A percentile compares a stretch with the other conserved stretches of the same genome.
Evolutionary conservation across 2,797 vertebrate genomes (phyloP).

Genomic region (Manis crassicaudata): DNA sequence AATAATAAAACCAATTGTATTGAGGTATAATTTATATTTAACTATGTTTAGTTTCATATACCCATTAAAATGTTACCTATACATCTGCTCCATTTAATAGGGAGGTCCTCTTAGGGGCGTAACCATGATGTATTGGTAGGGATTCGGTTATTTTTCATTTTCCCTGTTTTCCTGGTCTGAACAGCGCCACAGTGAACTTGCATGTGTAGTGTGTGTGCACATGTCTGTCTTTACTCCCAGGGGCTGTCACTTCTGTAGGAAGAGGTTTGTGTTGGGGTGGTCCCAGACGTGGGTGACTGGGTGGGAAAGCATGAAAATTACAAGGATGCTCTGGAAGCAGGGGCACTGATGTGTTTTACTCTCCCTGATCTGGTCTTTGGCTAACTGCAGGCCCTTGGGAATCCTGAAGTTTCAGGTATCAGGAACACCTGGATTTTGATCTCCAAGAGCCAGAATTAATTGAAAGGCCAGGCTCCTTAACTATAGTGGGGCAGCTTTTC

Average conservation of each 20-base stretch:
- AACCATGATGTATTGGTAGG: fast-evolving
- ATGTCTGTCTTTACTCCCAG: fast-evolving
- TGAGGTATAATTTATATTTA: not conserved
- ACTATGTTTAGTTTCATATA: not conserved
- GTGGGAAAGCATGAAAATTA: not conserved
- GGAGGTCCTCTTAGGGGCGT: no score
- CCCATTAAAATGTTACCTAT: not conserved
- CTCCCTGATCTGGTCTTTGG: not conserved
- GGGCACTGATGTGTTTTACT: not conserved
- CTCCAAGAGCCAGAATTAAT: not conserved
- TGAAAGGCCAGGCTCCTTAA: not conserved
- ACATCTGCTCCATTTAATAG: not conserved
- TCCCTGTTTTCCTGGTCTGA: not conserved
- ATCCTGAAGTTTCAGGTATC: not conserved
- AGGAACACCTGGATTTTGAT: not conserved
- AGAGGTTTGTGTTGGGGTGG: not conserved
- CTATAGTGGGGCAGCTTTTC: not conserved
- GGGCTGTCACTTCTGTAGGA: not conserved
- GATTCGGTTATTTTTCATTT: not conserved
- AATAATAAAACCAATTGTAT: not conserved
- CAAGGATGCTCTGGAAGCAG: not conserved
- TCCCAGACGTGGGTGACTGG: not conserved
- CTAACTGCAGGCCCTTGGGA: not conserved
- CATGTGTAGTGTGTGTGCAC: fast-evolving
- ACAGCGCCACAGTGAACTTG: not conserved